Evolutionary conservation across 2,113 vertebrate species (phyloP).

Genomic region (Lipophrys pholis): DNA sequence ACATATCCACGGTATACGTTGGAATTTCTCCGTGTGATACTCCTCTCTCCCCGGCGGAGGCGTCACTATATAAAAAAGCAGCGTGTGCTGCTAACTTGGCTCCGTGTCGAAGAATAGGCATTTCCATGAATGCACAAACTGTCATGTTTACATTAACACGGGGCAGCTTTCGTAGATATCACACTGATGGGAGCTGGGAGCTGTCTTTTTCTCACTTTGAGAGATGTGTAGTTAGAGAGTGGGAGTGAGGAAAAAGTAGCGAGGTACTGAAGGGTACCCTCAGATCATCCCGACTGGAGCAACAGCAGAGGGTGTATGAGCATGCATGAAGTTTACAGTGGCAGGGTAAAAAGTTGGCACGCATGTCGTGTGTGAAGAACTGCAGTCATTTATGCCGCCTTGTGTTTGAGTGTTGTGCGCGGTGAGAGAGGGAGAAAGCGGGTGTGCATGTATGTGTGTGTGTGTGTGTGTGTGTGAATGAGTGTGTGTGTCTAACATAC

Average conservation of each 20-base stretch:
- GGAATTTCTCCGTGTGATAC: slow-evolving; percentile 16
- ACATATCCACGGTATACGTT: slow-evolving; percentile 11
- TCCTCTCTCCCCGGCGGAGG: background rate
- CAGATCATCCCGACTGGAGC: background rate
- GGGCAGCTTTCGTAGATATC: slow-evolving; percentile 18
- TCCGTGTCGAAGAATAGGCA: slow-evolving; percentile 39
- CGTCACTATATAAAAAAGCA: slow-evolving; percentile 32
- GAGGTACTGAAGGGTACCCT: background rate
- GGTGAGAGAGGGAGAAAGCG: slow-evolving; percentile 10
- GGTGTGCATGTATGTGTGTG: slow-evolving; percentile 27
- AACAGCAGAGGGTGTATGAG: slow-evolving; percentile 11
- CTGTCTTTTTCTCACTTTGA: slow-evolving; percentile 16
- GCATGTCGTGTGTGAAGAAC: slow-evolving; percentile 20
- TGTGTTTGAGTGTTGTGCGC: slow-evolving; percentile 1
- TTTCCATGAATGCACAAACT: slow-evolving; percentile 44
- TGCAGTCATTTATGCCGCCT: slow-evolving; percentile 7
- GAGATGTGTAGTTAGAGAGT: slow-evolving; percentile 18
- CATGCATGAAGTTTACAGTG: slow-evolving; percentile 46
- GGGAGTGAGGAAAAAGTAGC: background rate
- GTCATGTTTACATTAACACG: slow-evolving; percentile 57
- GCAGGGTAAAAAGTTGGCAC: slow-evolving; percentile 42
- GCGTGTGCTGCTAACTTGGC: slow-evolving; percentile 17
- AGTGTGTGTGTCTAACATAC: slow-evolving; percentile 33
- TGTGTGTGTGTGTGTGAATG: slow-evolving; percentile 16
- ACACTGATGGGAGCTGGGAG: slow-evolving; percentile 15